Base-by-base conservation (phyloP, 2,888 invertebrate species). In the Stomorhina lunata region DNA sequence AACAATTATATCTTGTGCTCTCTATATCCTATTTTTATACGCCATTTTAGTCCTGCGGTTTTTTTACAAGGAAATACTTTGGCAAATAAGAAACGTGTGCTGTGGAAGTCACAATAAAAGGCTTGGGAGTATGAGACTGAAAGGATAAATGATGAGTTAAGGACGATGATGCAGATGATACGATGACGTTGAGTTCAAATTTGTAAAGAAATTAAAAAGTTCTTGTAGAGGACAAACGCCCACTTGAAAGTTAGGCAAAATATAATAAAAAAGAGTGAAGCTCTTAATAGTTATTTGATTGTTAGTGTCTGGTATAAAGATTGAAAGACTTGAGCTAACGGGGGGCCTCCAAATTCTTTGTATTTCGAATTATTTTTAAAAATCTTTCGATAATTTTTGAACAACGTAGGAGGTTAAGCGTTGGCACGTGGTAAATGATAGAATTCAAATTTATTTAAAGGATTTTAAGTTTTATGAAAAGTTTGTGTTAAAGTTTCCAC, bases 361-460 rank as follows among this genome's bases (percentile, higher is more conserved):
- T 57, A 32, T 48, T 40, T 10, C 2, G 17, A 25, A 4, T 40
- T 73, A 15, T 57, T n/a, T 53, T 40, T 17, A 12, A 7, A 43
- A 59, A 59, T 45, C n/a, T 53, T 15, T 40, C 7, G 20, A 25
- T 32, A 0, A 59, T 50, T 82, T 50, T 63, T 71, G 10, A 45
- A 29, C 80, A 29, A 76, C 66, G 66, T 86, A 65, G 80, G 80
- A 81, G 77, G 81, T 85, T 86, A 86, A 86, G 86, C 86, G 86
- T 85, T 86, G 85, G 80, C 86, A 86, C 86, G 86, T 83, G 86
- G 80, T 65, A 29, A 85, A 50, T 88, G 78, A 66, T 85, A 83
- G 88, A 66, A 22, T 12, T 68, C 37, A 12, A 29, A 43, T 34
- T 2, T 50, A 27, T 45, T 48, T 40, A 9, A n/a, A n/a, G n/a